Evolutionary conservation across 1,140 invertebrate genomes (phyloP).

Genomic region (Ips nitidus): DNA sequence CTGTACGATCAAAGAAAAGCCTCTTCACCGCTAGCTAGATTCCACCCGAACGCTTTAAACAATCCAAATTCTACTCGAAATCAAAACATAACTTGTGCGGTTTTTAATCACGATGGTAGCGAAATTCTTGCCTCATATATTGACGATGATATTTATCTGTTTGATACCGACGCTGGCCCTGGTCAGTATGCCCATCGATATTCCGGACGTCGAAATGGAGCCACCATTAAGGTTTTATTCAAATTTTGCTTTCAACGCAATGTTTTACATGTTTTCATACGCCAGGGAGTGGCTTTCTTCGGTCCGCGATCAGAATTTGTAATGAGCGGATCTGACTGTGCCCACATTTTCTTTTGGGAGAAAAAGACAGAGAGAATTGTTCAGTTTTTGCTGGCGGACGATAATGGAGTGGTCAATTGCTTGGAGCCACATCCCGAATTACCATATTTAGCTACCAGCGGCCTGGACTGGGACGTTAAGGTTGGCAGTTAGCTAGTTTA

Average conservation of each 20-base stretch:
- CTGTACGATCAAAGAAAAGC: slow-evolving; percentile 53
- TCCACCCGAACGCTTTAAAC: slow-evolving; percentile 40
- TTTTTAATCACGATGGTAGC: slow-evolving; percentile 89
- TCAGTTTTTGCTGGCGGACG: slow-evolving; percentile 83
- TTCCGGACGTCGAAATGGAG: slow-evolving; percentile 74
- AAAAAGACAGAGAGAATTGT: slow-evolving; percentile 85
- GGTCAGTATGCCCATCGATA: slow-evolving; percentile 70
- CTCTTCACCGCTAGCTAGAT: slow-evolving; percentile 32
- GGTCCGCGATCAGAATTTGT: slow-evolving; percentile 88
- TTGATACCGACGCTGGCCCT: slow-evolving; percentile 63
- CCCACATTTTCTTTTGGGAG: slow-evolving; percentile 95
- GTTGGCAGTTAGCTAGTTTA: slow-evolving; percentile 52
- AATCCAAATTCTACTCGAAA: slow-evolving; percentile 30
- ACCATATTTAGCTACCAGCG: slow-evolving; percentile 87
- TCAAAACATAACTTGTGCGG: slow-evolving; percentile 79
- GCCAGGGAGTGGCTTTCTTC: slow-evolving; percentile 83
- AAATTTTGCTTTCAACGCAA: background rate
- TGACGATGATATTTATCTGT: slow-evolving; percentile 92
- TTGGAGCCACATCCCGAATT: slow-evolving; percentile 86
- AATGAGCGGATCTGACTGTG: slow-evolving; percentile 92
- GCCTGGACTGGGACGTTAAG: slow-evolving; percentile 89
- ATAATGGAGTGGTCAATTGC: slow-evolving; percentile 88
- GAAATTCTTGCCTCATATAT: slow-evolving; percentile 92
- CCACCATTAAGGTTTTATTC: slow-evolving; percentile 71
- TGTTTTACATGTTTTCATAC: background rate